These are phyloP conservation scores for Odontothrips loti DNA, from an alignment of 2,888 invertebrate species.

Conservation along the genomic window DNA sequence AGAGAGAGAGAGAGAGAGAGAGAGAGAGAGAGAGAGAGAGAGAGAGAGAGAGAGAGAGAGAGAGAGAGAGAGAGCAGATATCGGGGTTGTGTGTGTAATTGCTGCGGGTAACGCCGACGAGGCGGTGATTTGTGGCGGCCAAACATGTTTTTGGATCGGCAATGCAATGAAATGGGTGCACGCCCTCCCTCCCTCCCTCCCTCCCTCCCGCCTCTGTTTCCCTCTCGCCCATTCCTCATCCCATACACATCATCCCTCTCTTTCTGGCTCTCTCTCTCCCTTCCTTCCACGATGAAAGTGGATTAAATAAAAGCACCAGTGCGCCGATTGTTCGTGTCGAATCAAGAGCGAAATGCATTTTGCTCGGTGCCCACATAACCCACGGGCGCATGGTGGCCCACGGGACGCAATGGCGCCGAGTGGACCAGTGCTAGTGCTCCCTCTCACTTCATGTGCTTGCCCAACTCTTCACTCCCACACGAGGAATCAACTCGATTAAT, in stretches of 20 bases:
- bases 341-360: not conserved
- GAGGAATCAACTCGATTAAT: too few relatives aligned
- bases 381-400: too few relatives aligned
- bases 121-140: slow-evolving; percentile 21
- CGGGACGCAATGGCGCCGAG: too few relatives aligned
- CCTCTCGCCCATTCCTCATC: too few relatives aligned
- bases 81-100: slow-evolving; percentile 16
- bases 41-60: too few relatives aligned
- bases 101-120: slow-evolving; percentile 2
- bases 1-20: too few relatives aligned
- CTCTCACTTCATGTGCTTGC: too few relatives aligned
- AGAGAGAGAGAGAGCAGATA: not conserved
- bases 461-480: too few relatives aligned
- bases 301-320: slow-evolving; percentile 14
- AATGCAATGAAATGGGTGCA: not conserved
- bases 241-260: too few relatives aligned
- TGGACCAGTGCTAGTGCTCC: too few relatives aligned
- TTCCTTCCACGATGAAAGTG: not conserved
- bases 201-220: not conserved
- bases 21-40: too few relatives aligned
- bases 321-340: not conserved
- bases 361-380: too few relatives aligned
- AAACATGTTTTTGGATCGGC: not conserved
- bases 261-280: not conserved
- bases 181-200: not conserved